Percentiles rank a stretch among this genome's conserved stretches.
These are phyloP conservation scores for Drosophila micromelanica DNA, from an alignment of 1,140 invertebrate species.

Conservation along the genomic window DNA sequence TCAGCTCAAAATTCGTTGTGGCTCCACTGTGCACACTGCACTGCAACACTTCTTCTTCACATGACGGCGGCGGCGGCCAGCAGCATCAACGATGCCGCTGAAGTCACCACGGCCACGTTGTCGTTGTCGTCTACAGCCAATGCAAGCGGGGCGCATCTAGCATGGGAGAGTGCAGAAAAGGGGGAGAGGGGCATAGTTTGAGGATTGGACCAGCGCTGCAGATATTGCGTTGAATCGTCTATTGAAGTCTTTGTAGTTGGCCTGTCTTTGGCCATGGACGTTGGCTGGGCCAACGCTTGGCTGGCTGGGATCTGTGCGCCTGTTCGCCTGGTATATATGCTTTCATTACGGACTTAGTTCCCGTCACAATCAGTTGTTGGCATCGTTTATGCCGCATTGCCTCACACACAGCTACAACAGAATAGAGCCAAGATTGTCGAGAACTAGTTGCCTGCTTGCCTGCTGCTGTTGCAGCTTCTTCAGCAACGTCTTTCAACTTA, in stretches of 20 bases:
- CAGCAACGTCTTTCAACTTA: constrained; percentile 81
- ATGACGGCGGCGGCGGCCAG: constrained; percentile 66
- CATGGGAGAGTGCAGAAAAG: not conserved
- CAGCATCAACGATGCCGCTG: constrained; percentile 56
- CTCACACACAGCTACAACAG: constrained; percentile 42
- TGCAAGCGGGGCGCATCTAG: constrained; percentile 11
- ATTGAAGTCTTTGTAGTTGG: constrained; percentile 59
- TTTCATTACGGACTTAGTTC: constrained; percentile 83
- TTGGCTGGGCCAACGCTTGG: constrained; percentile 23
- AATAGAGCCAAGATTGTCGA: constrained; percentile 16
- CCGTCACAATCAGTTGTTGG: constrained; percentile 84
- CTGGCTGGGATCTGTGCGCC: constrained; percentile 33
- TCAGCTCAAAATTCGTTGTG: not conserved
- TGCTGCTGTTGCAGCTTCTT: constrained; percentile 74
- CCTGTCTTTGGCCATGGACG: constrained; percentile 44
- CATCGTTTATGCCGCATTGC: constrained; percentile 82
- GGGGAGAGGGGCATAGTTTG: not conserved
- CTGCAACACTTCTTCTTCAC: constrained; percentile 50
- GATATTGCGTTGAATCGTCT: constrained; percentile 60
- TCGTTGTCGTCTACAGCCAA: constrained; percentile 59
- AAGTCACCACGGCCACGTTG: constrained; percentile 57
- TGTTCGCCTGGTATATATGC: constrained; percentile 56
- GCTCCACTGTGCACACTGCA: constrained; percentile 44
- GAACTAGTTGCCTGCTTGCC: constrained; percentile 58
- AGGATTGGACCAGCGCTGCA: constrained; percentile 4